Percentiles rank a stretch among this genome's conserved stretches.
These are phyloP conservation scores for Archilochus colubris DNA, from an alignment of 2,113 vertebrate species.

Conservation along the genomic window DNA sequence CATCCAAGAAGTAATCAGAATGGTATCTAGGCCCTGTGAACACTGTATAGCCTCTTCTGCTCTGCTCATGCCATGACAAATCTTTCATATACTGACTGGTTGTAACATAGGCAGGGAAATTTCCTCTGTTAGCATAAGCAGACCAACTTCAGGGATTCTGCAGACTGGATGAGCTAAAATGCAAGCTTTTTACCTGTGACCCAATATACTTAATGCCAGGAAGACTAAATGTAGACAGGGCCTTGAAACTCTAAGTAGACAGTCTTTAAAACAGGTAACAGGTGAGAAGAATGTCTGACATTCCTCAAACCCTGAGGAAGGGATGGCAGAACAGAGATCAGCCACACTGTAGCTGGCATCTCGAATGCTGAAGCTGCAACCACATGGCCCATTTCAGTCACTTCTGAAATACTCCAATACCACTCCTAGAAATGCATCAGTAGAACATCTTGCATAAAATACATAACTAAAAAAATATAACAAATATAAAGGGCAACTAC, in stretches of 20 bases:
- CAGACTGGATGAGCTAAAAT: not conserved
- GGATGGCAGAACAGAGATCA: not conserved
- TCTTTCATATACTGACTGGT: not conserved
- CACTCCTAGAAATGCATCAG: not conserved
- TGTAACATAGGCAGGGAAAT: not conserved
- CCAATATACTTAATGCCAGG: not conserved
- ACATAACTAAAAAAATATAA: not conserved
- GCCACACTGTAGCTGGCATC: not conserved
- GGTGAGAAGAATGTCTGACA: accelerated
- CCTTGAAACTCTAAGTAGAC: not conserved
- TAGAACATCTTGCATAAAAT: not conserved
- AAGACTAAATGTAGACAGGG: not conserved
- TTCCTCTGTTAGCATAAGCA: not conserved
- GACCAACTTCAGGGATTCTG: not conserved
- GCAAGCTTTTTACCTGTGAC: not conserved
- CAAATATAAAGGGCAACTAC: not conserved
- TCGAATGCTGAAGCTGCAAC: not conserved
- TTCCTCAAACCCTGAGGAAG: not conserved
- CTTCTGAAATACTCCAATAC: not conserved
- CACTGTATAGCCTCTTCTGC: not conserved
- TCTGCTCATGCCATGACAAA: not conserved
- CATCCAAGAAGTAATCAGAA: not conserved
- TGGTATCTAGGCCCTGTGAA: not conserved
- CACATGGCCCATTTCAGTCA: not conserved
- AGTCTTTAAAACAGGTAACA: not conserved